phyloP scores from a whole-genome alignment of 1,140 invertebrate genomes.

The Phenacoccus solenopsis region DNA sequence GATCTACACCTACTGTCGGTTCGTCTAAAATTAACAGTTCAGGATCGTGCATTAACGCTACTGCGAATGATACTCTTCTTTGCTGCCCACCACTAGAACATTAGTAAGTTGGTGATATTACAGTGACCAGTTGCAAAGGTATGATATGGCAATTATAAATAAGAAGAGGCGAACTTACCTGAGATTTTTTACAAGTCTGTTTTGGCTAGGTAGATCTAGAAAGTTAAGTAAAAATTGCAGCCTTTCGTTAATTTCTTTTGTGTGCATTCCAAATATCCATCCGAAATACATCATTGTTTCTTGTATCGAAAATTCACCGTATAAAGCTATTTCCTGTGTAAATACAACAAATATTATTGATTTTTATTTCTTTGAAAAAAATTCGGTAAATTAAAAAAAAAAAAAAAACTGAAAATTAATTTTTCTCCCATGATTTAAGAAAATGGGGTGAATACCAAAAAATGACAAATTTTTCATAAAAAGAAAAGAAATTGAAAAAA shows the following conservation, averaged over 20 bases:
- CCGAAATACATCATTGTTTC: slow-evolving; percentile 89
- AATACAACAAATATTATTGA: no score
- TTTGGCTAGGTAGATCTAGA: slow-evolving; percentile 43
- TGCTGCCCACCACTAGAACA: slow-evolving; percentile 71
- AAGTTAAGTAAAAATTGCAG: slow-evolving; percentile 66
- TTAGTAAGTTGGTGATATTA: neutral
- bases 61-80: slow-evolving; percentile 72
- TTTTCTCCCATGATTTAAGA: no score
- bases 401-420: no score
- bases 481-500: no score
- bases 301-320: slow-evolving; percentile 77
- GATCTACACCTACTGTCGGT: slow-evolving; percentile 90
- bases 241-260: slow-evolving; percentile 55
- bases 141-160: no score
- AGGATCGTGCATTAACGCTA: slow-evolving; percentile 74
- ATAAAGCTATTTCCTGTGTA: slow-evolving; percentile 81
- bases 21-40: slow-evolving; percentile 86
- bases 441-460: no score
- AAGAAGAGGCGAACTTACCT: slow-evolving; percentile 31
- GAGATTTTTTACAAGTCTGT: slow-evolving; percentile 62
- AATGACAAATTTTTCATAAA: no score
- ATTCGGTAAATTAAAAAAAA: no score
- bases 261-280: slow-evolving; percentile 68
- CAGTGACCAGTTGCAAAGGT: neutral
- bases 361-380: no score